Base-by-base conservation (phyloP, 2,797 vertebrate genomes). In the Chelidonichthys spinosus region DNA sequence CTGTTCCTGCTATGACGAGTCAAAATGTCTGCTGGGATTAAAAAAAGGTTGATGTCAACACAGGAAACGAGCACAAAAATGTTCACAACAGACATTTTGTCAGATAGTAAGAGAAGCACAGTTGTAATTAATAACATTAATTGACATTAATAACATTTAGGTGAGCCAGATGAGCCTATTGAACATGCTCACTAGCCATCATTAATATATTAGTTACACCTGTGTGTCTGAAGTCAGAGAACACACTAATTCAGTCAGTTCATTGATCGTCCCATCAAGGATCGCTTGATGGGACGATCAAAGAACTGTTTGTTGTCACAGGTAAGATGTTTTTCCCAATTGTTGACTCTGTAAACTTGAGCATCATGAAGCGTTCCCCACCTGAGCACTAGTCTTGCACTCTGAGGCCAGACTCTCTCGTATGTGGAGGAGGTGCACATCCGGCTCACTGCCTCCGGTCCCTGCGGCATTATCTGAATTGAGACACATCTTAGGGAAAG, bases 181-280 rank as follows among this genome's bases (percentile, higher is more conserved):
- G 15, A 53, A 36, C 37, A 14, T 36, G 10, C 43, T 33, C 37
- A 0, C 35, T 40, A 10, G 10, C 11, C 40, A 33, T 63, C 0
- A 1, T 69, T 77, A 69, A 37, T n/a, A 37, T 66, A 52, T 78
- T 35, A 46, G 61, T 69, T 49, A 7, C 36, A 52, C 13, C 42
- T 68, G 55, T 62, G 61, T 42, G 9, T 4, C 11, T 42, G 42
- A 13, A 42, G 11, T 42, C 13, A 11, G 42, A 42, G 17, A 10
- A 58, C 36, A 58, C 36, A 11, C 17, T 10, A 25, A 35, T 55
- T 47, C n/a, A 0, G 55, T 33, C 14, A 69, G 8, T 17, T 58
- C n/a, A 37, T 47, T 10, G 10, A 40, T 50, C 10, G 10, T 63
- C 5, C 15, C 17, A 63, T 63, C 7, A 43, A 60, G 25, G 25